A percentile compares a stretch with the other conserved stretches of the same genome.
These are phyloP conservation scores for Andrena cerasifolii DNA, from an alignment of 1,140 invertebrate species.

Conservation along the genomic window DNA sequence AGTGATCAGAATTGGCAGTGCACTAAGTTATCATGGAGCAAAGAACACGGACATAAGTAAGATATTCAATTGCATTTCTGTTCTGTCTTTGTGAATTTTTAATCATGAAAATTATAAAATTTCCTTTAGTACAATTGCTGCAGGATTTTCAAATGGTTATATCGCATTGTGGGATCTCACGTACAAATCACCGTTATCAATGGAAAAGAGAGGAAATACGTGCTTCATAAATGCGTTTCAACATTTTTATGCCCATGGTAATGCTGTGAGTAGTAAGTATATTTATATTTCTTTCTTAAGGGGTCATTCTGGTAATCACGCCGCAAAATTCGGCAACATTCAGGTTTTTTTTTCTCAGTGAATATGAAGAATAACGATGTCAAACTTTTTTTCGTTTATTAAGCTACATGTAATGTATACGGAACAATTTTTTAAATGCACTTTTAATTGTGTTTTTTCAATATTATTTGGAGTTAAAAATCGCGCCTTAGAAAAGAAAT, in stretches of 20 bases:
- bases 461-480: no score
- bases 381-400: no score
- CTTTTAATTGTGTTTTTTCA: no score
- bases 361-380: no score
- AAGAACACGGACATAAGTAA: conserved; percentile 77
- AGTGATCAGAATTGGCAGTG: conserved; percentile 77
- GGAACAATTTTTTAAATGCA: no score
- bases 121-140: conserved; percentile 81
- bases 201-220: conserved; percentile 71
- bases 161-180: conserved; percentile 84
- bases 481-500: no score
- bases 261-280: conserved; percentile 76
- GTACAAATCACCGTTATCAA: conserved; percentile 82
- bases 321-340: no score
- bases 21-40: conserved; percentile 80
- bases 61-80: conserved; percentile 5
- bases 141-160: conserved; percentile 86
- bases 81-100: background rate
- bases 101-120: conserved; percentile 22
- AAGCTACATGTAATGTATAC: no score
- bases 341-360: no score
- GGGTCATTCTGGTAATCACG: no score
- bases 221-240: conserved; percentile 77
- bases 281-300: no score
- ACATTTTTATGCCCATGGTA: conserved; percentile 80